Evolutionary conservation across 2,797 vertebrate genomes (phyloP).

Genomic region (Chromobotia macracanthus): DNA sequence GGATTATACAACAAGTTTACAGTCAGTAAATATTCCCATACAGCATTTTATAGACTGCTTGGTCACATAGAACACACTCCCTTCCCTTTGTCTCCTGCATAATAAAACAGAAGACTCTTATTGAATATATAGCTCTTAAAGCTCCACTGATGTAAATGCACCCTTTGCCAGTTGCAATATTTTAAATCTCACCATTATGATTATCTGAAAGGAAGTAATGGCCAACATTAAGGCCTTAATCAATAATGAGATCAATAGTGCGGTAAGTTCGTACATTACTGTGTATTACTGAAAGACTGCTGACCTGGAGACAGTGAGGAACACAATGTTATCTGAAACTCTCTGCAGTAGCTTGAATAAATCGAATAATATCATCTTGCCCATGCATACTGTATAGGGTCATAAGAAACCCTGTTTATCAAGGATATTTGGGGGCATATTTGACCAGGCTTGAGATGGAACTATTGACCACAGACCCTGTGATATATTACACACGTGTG

Average conservation of each 20-base stretch:
- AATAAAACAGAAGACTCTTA: neutral
- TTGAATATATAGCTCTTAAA: neutral
- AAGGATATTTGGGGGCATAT: neutral
- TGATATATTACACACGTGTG: neutral
- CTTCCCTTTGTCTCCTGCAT: neutral
- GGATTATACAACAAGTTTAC: neutral
- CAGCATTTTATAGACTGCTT: neutral
- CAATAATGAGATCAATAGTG: slow-evolving; percentile 39
- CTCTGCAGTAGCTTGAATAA: neutral
- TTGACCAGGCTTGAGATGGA: neutral
- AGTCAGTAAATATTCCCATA: neutral
- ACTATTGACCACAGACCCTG: neutral
- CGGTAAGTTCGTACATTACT: slow-evolving; percentile 12
- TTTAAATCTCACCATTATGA: neutral
- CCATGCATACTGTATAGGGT: neutral
- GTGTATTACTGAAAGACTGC: neutral
- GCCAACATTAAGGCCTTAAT: slow-evolving; percentile 14
- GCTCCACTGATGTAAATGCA: neutral
- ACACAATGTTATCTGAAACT: slow-evolving; percentile 4
- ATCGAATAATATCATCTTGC: slow-evolving; percentile 15
- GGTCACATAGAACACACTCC: neutral
- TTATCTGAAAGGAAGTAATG: slow-evolving; percentile 24
- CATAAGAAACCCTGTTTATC: neutral
- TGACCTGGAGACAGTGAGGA: slow-evolving; percentile 4
- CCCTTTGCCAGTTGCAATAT: slow-evolving; percentile 2